Evolutionary conservation across 2,797 vertebrate genomes (phyloP).

Genomic region (Sebastes nivosus): DNA sequence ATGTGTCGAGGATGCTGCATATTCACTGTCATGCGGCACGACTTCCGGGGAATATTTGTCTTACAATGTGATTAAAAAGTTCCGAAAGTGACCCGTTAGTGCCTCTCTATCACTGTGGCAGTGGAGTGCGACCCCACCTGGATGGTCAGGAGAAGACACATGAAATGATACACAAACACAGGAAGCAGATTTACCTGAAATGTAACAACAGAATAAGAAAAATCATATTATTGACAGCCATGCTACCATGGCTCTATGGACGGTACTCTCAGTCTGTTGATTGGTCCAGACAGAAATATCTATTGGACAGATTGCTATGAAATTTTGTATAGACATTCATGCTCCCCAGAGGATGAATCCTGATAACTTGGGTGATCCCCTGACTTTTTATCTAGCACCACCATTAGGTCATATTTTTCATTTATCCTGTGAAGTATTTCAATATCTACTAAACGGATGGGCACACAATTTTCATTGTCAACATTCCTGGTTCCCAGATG

Average conservation of each 20-base stretch:
- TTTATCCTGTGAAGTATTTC: not conserved
- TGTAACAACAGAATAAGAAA: not conserved
- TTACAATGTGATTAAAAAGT: not conserved
- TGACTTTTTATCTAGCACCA: not conserved
- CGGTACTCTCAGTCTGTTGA: not conserved
- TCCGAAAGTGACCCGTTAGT: not conserved
- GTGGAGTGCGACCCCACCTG: not conserved
- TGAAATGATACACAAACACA: not conserved
- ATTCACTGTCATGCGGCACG: not conserved
- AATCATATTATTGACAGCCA: not conserved
- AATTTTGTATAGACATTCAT: not conserved
- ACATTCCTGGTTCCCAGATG: not conserved
- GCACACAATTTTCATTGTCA: not conserved
- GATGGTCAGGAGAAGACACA: not conserved
- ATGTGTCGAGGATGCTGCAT: constrained; percentile 2
- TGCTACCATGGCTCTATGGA: not conserved
- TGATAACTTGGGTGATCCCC: not conserved
- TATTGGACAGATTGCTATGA: not conserved
- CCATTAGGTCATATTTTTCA: not conserved
- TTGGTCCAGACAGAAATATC: not conserved
- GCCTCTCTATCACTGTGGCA: not conserved
- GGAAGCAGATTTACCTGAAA: not conserved
- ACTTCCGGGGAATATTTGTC: not conserved
- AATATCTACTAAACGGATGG: not conserved
- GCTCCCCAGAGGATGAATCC: not conserved